Evolutionary conservation across 1,140 invertebrate species (phyloP).

Genomic region (Thrips palmi): DNA sequence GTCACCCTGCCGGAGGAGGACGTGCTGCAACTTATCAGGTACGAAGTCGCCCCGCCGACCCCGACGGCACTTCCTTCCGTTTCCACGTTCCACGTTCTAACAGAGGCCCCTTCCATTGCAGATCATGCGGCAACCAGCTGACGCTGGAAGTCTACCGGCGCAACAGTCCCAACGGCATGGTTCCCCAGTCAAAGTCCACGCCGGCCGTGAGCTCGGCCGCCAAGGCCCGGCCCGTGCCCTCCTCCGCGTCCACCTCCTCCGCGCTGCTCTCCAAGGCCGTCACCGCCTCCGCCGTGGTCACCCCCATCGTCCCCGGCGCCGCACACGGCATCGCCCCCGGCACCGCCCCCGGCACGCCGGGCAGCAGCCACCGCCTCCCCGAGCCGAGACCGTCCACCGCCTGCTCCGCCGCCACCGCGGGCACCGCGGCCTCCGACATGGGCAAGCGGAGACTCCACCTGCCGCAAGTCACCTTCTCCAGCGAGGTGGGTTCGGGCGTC

Average conservation of each 20-base stretch:
- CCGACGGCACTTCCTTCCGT: not conserved
- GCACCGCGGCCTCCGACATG: slow-evolving; percentile 29
- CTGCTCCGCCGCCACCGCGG: slow-evolving; percentile 22
- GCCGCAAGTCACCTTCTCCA: slow-evolving; percentile 63
- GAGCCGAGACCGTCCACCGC: slow-evolving; percentile 30
- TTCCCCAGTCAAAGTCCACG: not conserved
- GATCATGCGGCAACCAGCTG: slow-evolving; percentile 44
- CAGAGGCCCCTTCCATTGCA: slow-evolving; percentile 21
- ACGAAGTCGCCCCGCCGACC: slow-evolving; percentile 22
- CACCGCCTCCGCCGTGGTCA: slow-evolving; percentile 21
- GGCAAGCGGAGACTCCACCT: slow-evolving; percentile 40
- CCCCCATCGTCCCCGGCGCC: slow-evolving; percentile 32
- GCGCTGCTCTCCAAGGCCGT: slow-evolving; percentile 28
- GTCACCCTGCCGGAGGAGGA: slow-evolving; percentile 62
- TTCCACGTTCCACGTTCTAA: not conserved
- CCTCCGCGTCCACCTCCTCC: not conserved
- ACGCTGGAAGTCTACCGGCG: slow-evolving; percentile 57
- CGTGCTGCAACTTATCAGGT: slow-evolving; percentile 62
- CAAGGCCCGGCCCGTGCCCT: slow-evolving; percentile 15
- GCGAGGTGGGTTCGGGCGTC: slow-evolving; percentile 57
- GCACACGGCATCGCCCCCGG: slow-evolving; percentile 22
- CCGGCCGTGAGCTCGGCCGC: slow-evolving; percentile 17
- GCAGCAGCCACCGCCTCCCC: slow-evolving; percentile 44
- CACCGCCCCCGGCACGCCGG: slow-evolving; percentile 29
- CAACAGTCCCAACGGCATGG: slow-evolving; percentile 19